A percentile compares a stretch with the other conserved stretches of the same genome.
phyloP scores from a whole-genome alignment of 2,888 invertebrate species.

The Macrostomum cliftonense region DNA sequence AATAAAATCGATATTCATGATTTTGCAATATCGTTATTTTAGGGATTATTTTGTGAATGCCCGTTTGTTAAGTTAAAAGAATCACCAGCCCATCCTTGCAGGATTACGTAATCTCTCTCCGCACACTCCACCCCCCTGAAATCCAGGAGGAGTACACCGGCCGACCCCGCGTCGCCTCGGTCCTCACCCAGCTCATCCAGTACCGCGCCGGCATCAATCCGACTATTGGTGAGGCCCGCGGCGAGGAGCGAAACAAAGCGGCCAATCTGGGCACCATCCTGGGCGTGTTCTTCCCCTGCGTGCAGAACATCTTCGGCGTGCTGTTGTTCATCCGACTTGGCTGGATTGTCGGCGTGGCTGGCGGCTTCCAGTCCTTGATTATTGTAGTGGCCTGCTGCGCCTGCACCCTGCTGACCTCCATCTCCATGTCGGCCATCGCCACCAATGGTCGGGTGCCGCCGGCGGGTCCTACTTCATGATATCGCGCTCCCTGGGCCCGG shows the following conservation, averaged over 20 bases:
- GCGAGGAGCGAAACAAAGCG: too few relatives aligned
- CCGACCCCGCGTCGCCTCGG: conserved; percentile 60
- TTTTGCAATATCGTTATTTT: too few relatives aligned
- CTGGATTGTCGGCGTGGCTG: conserved; percentile 96
- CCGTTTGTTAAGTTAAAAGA: too few relatives aligned
- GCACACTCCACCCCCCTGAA: too few relatives aligned
- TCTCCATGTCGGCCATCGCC: conserved; percentile 97
- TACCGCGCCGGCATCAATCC: conserved; percentile 56
- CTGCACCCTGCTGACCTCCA: conserved; percentile 51
- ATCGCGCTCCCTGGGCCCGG: conserved; percentile 75
- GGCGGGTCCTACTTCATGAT: conserved; percentile 99
- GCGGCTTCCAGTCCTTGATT: conserved; percentile 53
- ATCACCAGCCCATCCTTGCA: too few relatives aligned
- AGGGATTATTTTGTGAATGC: too few relatives aligned
- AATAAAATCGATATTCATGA: too few relatives aligned
- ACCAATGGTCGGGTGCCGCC: conserved; percentile 91
- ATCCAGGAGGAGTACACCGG: conserved; percentile 58
- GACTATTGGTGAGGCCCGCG: too few relatives aligned
- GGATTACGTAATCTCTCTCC: too few relatives aligned
- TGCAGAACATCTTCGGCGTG: conserved; percentile 98
- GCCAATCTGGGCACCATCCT: conserved; percentile 81
- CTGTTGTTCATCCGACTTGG: conserved; percentile 95
- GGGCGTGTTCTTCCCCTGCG: conserved; percentile 90
- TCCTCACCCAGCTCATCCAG: conserved; percentile 69
- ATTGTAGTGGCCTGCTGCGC: conserved; percentile 13